Evolutionary conservation across 2,113 vertebrate species (phyloP), one percentile per base, ranked within the genome.

Genomic region (Turdus rufiventris): DNA sequence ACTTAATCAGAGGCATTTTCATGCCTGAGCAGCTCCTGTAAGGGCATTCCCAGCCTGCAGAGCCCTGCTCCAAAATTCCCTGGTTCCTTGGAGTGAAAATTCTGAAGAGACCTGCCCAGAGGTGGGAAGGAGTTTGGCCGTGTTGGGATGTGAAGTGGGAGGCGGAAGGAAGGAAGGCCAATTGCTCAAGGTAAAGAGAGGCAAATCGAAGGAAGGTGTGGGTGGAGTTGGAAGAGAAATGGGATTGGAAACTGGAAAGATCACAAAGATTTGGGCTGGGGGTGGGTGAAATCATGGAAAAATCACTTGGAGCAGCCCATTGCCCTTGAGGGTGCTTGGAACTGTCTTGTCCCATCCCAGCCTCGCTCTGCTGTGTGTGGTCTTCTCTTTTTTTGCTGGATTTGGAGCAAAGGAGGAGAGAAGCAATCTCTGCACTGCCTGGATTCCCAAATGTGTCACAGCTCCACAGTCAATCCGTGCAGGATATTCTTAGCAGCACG

Each of bases 351-450:
- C 38, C 63, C 36, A 6, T 28, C 42, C 51, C 1, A 12, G 2
- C 29, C 47, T 77, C 0, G 0, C 38, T 61, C 28, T 7, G 9
- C 34, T 54, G 8, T 1, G 0, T 2, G 0, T 45, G 62, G 4
- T 62, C 43, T 25, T 42, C 29, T 56, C 14, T 4, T 38, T 14
- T 38, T 38, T n/a, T 28, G 8, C 38, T 77, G 72, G 43, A 29
- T 92, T 86, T 72, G 40, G 57, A 86, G 36, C 70, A 31, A 14
- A 34, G 13, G 25, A 48, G 14, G 18, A 43, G 42, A 57, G 34
- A 8, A 63, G n/a, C 33, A 3, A 2, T 42, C 15, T 18, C 14
- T 43, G 9, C 13, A 9, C 7, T 53, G 31, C 43, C 12, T 25
- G 34, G 23, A 31, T 78, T 66, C 71, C 74, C 83, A 54, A 15